These are phyloP conservation scores for Eupeodes corollae DNA, from an alignment of 1,140 invertebrate species.

Conservation along the genomic window DNA sequence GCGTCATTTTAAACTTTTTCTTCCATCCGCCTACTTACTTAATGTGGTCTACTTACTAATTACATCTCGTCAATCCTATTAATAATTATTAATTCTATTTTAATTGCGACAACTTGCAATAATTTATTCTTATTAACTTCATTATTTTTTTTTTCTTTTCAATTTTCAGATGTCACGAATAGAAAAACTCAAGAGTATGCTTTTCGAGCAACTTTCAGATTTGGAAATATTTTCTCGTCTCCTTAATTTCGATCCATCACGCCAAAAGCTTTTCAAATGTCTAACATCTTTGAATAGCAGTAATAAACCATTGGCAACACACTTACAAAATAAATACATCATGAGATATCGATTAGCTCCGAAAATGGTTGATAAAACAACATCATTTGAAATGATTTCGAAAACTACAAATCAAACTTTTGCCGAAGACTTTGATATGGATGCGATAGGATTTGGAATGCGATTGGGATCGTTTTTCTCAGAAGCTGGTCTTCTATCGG, in stretches of 20 bases:
- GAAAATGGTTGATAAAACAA: background rate
- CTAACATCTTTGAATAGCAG: slow-evolving; percentile 46
- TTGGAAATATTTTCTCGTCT: slow-evolving; percentile 60
- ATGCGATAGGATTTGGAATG: slow-evolving; percentile 45
- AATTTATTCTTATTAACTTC: background rate
- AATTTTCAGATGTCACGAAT: slow-evolving; percentile 47
- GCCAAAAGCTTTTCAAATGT: slow-evolving; percentile 51
- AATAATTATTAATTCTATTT: background rate
- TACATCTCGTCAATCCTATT: no score
- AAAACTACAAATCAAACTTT: background rate
- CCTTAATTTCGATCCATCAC: slow-evolving; percentile 56
- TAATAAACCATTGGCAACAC: slow-evolving; percentile 14
- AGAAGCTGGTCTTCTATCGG: slow-evolving; percentile 72
- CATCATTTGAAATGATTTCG: slow-evolving; percentile 2
- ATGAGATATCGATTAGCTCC: slow-evolving; percentile 3
- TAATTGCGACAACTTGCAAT: slow-evolving; percentile 8
- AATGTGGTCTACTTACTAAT: no score
- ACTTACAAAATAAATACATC: slow-evolving; percentile 7
- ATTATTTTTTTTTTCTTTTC: background rate
- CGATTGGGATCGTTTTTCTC: slow-evolving; percentile 64
- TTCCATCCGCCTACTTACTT: no score
- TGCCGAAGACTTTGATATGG: slow-evolving; percentile 6
- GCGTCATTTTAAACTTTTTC: no score
- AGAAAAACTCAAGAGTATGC: slow-evolving; percentile 47
- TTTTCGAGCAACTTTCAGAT: slow-evolving; percentile 56